A percentile compares a stretch with the other conserved stretches of the same genome.
Conservation (phyloP, 2,113 vertebrate species). For the Columbina picui region DNA sequence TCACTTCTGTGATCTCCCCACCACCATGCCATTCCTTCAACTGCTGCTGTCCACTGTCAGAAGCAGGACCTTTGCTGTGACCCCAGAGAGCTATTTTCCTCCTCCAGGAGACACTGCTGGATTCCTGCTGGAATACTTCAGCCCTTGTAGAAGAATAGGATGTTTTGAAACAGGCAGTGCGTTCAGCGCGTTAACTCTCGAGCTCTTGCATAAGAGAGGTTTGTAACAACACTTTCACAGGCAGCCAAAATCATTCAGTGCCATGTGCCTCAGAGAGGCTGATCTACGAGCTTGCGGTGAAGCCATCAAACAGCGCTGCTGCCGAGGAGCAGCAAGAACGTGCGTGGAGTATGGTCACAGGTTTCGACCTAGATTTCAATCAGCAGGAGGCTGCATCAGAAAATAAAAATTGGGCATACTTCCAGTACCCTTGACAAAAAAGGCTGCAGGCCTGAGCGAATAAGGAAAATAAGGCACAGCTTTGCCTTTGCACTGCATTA, state of each 20-base stretch:
- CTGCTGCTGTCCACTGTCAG: not conserved
- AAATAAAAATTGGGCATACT: constrained; percentile 59
- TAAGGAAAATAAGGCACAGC: not conserved
- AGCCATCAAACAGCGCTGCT: not conserved
- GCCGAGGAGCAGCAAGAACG: constrained; percentile 3
- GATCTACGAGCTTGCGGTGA: not conserved
- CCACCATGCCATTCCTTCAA: not conserved
- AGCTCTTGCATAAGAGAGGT: not conserved
- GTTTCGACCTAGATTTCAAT: constrained; percentile 66
- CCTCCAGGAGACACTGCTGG: not conserved
- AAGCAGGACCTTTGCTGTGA: not conserved
- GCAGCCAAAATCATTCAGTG: not conserved
- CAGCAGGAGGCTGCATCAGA: constrained; percentile 48
- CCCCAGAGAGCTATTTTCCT: not conserved
- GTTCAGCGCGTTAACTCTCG: accelerated
- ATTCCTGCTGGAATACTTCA: not conserved
- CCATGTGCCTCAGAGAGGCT: not conserved
- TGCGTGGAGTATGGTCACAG: constrained; percentile 50
- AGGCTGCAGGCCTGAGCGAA: not conserved
- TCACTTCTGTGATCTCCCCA: not conserved
- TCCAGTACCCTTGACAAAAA: constrained; percentile 43
- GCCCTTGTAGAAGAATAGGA: not conserved
- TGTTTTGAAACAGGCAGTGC: not conserved
- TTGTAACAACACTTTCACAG: not conserved
- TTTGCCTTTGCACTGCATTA: not conserved